Evolutionary conservation across 53 echinoderm and acorn worm genomes (phyloP), one percentile per base, ranked within the genome.

Genomic region (Henricia sp.): DNA sequence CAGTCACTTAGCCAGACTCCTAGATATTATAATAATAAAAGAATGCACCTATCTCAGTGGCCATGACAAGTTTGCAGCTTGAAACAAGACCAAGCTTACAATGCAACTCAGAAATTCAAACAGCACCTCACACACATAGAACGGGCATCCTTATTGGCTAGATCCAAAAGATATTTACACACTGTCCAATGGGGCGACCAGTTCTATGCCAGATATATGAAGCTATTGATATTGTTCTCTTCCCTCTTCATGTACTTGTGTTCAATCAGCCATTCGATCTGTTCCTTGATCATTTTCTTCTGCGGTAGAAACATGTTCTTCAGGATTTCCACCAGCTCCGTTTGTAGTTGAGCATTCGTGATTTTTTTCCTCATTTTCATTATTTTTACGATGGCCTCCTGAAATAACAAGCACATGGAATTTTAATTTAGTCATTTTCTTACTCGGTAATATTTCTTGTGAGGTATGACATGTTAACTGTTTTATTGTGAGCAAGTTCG

Each of bases 301-400:
- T 94, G 93, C 12, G 97, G 97, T 17, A 97, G 90, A 89, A 97
- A 97, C 97, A 97, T 97, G 82, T 97, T 97, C 83, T 97, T 97
- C 71, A 97, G 84, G 77, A 97, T 97, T 52, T 97, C 97, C 6
- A 97, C 97, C 80, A 97, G 90, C 68, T 97, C 97, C 9, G 97
- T 97, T 57, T 97, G 97, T 3, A 97, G 88, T 44, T 97, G 97
- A 37, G 97, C 97, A 32, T 97, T 97, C 32, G 88, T 90, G 28
- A 97, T 92, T 69, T 92, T 94, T 87, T 97, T 97, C 42, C 97
- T 85, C 99, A 99, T 99, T 84, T 99, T 99, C 99, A 99, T 95
- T 43, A 99, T 95, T 84, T 99, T 99, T 24, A 95, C 91, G 46
- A 99, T 95, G 43, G 99, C 99, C 87, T 99, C 99, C 99, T 99